Evolutionary conservation across 2,113 vertebrate genomes (phyloP).

Genomic region (Pleuronectes platessa): DNA sequence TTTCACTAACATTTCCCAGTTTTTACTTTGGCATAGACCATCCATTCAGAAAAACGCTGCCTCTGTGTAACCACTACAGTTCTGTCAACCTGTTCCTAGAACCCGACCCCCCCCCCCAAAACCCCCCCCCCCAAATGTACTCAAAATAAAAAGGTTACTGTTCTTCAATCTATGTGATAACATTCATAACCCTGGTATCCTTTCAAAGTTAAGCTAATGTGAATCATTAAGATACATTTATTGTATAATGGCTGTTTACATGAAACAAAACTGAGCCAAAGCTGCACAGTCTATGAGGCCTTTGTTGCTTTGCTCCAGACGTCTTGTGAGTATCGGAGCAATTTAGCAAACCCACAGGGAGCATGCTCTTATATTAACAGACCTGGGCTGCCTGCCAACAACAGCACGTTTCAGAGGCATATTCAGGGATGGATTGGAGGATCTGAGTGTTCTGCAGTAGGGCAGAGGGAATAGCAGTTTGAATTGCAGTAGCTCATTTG

Average conservation of each 20-base stretch:
- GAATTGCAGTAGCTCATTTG: slow-evolving; percentile 78
- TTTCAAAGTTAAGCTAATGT: slow-evolving; percentile 14
- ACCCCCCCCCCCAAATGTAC: not conserved
- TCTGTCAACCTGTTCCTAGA: not conserved
- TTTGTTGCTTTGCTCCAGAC: slow-evolving; percentile 60
- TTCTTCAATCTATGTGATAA: not conserved
- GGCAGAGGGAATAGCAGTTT: slow-evolving; percentile 58
- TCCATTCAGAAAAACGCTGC: not conserved
- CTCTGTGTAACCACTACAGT: slow-evolving; percentile 18
- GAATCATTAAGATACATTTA: slow-evolving; percentile 33
- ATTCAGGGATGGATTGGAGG: slow-evolving; percentile 38
- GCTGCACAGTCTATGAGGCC: slow-evolving; percentile 42
- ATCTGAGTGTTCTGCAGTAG: slow-evolving; percentile 22
- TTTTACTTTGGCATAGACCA: not conserved
- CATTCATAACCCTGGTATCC: not conserved
- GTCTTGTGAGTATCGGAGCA: slow-evolving; percentile 74
- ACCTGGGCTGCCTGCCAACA: slow-evolving; percentile 73
- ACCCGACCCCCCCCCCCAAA: not conserved
- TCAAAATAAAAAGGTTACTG: not conserved
- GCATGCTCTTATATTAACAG: slow-evolving; percentile 70
- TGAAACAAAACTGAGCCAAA: slow-evolving; percentile 30
- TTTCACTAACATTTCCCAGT: not conserved
- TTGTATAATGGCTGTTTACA: slow-evolving; percentile 48
- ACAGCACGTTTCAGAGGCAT: slow-evolving; percentile 69
- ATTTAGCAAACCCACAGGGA: slow-evolving; percentile 63